phyloP scores from a whole-genome alignment of 2,888 invertebrate species.

The Holacanthella duospinosa region DNA sequence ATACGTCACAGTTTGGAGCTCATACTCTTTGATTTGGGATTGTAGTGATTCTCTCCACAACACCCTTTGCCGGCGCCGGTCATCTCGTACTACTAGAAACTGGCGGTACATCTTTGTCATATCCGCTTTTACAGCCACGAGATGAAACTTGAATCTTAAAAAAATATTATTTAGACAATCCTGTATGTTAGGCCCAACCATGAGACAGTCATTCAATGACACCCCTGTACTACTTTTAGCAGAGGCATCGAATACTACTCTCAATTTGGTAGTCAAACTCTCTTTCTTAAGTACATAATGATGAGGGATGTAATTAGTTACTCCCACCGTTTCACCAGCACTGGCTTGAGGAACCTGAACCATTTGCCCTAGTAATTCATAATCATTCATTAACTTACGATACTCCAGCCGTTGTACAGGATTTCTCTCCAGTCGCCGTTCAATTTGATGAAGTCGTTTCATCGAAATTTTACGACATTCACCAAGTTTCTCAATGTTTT shows the following conservation, averaged over 20 bases:
- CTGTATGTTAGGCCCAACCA: conserved; percentile 39
- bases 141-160: conserved; percentile 37
- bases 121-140: conserved; percentile 39
- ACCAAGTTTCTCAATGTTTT: neutral
- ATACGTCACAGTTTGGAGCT: conserved; percentile 39
- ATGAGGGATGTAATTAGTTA: neutral
- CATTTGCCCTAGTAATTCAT: neutral
- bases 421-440: neutral
- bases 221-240: conserved; percentile 11
- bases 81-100: conserved; percentile 32
- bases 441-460: neutral
- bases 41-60: conserved; percentile 38
- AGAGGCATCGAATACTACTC: conserved; percentile 37
- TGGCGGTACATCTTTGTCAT: conserved; percentile 41
- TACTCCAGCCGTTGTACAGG: neutral
- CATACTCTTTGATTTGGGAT: conserved; percentile 24
- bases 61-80: conserved; percentile 39
- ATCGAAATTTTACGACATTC: neutral
- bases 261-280: neutral
- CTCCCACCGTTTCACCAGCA: neutral
- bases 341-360: neutral
- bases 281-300: neutral
- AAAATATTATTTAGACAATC: conserved; percentile 39
- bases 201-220: conserved; percentile 40
- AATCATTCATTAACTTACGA: neutral